These are phyloP conservation scores for Lycopodina hypogea DNA, from an alignment of 37 sponge, comb jelly and placozoan genomes.

Conservation along the genomic window DNA sequence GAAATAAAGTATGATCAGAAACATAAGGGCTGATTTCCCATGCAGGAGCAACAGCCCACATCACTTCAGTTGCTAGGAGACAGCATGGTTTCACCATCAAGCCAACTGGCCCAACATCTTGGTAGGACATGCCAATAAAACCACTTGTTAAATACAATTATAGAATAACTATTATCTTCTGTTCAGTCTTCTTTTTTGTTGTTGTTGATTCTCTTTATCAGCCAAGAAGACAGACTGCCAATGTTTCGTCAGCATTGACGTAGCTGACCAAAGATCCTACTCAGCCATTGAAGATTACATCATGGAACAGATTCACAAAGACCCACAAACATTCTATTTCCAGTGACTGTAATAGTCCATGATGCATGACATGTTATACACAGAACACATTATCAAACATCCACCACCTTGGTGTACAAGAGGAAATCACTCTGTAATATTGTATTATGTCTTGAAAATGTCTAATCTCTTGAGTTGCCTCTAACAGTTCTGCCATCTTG, in stretches of 20 bases:
- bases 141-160: neutral
- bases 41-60: slow-evolving; percentile 39
- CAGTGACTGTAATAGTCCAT: neutral
- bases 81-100: slow-evolving; percentile 19
- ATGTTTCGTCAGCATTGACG: slow-evolving; percentile 61
- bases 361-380: neutral
- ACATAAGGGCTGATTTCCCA: no score
- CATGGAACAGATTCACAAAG: slow-evolving; percentile 4
- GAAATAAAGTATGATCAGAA: no score
- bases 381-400: neutral
- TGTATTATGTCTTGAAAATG: no score
- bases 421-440: no score
- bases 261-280: slow-evolving; percentile 18
- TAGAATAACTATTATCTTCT: neutral
- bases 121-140: slow-evolving; percentile 43
- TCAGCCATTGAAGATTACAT: slow-evolving; percentile 35
- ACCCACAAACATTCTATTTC: slow-evolving; percentile 37
- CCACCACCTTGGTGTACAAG: no score
- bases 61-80: slow-evolving; percentile 44
- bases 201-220: neutral
- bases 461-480: no score
- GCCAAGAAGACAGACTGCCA: slow-evolving; percentile 50
- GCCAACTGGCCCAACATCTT: slow-evolving; percentile 37
- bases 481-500: no score
- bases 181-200: neutral